Conservation (phyloP, 2,888 invertebrate genomes). For the Abrostola tripartita region DNA sequence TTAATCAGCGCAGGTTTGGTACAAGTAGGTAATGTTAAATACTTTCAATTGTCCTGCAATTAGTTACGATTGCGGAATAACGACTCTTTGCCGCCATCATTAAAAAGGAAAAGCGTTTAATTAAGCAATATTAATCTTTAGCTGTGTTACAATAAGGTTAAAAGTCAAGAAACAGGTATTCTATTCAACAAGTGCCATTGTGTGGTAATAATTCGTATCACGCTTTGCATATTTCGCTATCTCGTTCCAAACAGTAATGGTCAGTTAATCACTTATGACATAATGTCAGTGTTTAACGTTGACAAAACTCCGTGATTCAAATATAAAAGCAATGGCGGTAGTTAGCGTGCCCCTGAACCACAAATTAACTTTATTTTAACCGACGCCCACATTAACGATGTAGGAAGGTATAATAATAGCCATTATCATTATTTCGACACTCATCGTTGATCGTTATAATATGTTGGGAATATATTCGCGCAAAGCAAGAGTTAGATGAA, state of each 20-base stretch:
- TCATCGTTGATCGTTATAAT: slow-evolving; percentile 45
- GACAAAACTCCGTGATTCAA: slow-evolving; percentile 36
- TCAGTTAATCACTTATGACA: slow-evolving; percentile 47
- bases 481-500: not conserved
- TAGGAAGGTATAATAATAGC: slow-evolving; percentile 42
- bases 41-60: slow-evolving; percentile 44
- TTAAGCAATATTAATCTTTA: slow-evolving; percentile 21
- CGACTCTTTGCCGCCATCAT: slow-evolving; percentile 17
- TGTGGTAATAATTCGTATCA: slow-evolving; percentile 42
- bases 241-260: slow-evolving; percentile 31
- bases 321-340: slow-evolving; percentile 27
- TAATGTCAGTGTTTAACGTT: slow-evolving; percentile 42
- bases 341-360: slow-evolving; percentile 41
- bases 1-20: slow-evolving; percentile 21
- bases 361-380: slow-evolving; percentile 49
- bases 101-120: slow-evolving; percentile 14
- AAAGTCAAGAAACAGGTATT: slow-evolving; percentile 20
- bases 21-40: slow-evolving; percentile 16
- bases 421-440: slow-evolving; percentile 50
- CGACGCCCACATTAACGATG: slow-evolving; percentile 29
- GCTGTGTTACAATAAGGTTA: slow-evolving; percentile 26
- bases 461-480: slow-evolving; percentile 12
- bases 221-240: slow-evolving; percentile 46
- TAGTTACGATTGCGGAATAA: slow-evolving; percentile 42
- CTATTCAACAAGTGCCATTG: slow-evolving; percentile 21